Conservation (phyloP, 2,888 invertebrate species). For the Pogonocherus hispidulus region DNA sequence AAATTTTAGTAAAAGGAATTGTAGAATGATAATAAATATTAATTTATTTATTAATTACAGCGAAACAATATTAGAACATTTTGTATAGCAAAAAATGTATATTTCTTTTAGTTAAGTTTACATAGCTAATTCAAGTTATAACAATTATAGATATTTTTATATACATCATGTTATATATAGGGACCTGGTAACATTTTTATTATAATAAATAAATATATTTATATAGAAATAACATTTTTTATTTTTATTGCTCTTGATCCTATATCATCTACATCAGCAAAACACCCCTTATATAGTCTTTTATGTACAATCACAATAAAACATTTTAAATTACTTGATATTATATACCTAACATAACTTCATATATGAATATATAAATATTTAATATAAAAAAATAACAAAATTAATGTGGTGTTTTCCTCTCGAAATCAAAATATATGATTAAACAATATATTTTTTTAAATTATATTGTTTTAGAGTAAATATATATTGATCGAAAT, state of each 20-base stretch:
- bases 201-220: conserved; percentile 28
- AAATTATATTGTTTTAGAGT: too few relatives aligned
- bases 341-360: too few relatives aligned
- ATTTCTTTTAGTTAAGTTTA: conserved; percentile 23
- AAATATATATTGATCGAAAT: too few relatives aligned
- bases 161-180: conserved; percentile 17
- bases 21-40: background rate
- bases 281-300: background rate
- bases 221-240: conserved; percentile 11
- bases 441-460: too few relatives aligned
- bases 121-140: conserved; percentile 9
- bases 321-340: background rate
- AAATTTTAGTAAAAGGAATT: background rate
- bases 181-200: conserved; percentile 23
- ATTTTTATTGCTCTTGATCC: background rate
- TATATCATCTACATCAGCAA: background rate
- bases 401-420: too few relatives aligned
- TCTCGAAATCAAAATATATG: too few relatives aligned
- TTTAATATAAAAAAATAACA: too few relatives aligned
- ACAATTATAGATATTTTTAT: conserved; percentile 27
- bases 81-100: conserved; percentile 18
- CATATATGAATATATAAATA: too few relatives aligned
- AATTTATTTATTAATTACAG: conserved; percentile 27
- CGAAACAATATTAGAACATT: conserved; percentile 30
- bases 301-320: background rate